phyloP scores from a whole-genome alignment of 2,797 vertebrate species.

The Pseudochirops cupreus region DNA sequence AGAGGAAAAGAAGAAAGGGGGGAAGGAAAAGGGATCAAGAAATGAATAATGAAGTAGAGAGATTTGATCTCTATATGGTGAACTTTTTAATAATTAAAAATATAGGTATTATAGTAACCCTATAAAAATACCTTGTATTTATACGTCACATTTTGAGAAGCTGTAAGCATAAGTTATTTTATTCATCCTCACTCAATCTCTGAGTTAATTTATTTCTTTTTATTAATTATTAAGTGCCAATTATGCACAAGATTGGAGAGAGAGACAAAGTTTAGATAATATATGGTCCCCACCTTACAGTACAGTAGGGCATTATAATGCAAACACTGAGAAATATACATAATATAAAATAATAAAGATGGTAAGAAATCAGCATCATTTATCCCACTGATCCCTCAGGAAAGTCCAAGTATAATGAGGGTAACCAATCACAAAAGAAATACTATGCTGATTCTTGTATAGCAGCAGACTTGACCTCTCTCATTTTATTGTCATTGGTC shows the following conservation, averaged over 20 bases:
- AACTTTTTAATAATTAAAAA: neutral
- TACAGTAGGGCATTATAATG: neutral
- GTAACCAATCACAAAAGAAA: neutral
- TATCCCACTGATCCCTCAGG: neutral
- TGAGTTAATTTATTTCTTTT: neutral
- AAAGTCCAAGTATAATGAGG: neutral
- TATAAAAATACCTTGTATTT: neutral
- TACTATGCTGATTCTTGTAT: neutral
- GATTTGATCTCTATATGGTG: no score
- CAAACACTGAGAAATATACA: neutral
- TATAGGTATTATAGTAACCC: neutral
- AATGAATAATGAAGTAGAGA: neutral
- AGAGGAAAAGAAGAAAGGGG: neutral
- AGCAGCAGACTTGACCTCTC: neutral
- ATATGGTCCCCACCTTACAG: neutral
- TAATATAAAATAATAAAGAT: neutral
- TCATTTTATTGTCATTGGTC: neutral
- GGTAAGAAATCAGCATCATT: slow-evolving; percentile 2
- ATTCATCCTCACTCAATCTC: neutral
- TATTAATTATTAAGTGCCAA: neutral
- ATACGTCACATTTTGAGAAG: neutral
- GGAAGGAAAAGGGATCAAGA: neutral
- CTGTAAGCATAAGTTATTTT: neutral
- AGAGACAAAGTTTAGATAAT: neutral
- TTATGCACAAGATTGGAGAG: neutral